These are phyloP conservation scores for Staurois parvus DNA, from an alignment of 2,797 vertebrate species.

Conservation along the genomic window DNA sequence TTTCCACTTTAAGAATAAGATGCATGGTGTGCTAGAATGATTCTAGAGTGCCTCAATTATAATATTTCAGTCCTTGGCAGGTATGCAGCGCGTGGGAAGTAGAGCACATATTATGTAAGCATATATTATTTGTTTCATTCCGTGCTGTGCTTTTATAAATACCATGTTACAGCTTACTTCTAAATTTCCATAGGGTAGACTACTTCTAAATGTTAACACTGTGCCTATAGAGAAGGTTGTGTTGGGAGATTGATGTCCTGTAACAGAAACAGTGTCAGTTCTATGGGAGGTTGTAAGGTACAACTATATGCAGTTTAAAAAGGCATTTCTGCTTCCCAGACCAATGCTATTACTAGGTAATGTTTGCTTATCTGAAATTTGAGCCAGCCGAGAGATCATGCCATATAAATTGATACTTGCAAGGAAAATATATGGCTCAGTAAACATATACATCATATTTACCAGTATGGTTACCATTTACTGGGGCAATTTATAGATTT, in stretches of 20 bases:
- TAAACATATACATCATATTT: not conserved
- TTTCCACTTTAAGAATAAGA: not conserved
- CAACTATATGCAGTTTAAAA: not conserved
- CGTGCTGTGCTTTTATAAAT: constrained; percentile 43
- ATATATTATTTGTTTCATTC: constrained; percentile 45
- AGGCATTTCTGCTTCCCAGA: not conserved
- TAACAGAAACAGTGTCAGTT: not conserved
- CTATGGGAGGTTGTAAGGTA: not conserved
- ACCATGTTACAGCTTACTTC: constrained; percentile 25
- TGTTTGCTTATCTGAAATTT: not conserved
- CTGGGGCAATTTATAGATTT: too few species aligned
- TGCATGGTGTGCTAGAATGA: constrained; percentile 15
- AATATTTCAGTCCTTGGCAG: constrained; percentile 35
- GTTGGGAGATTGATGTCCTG: not conserved
- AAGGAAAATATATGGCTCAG: too few species aligned
- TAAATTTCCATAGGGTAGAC: constrained; percentile 2
- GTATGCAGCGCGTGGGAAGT: constrained; percentile 21
- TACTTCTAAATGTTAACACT: not conserved
- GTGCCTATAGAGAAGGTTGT: not conserved
- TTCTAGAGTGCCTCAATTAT: constrained; percentile 31
- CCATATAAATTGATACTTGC: not conserved
- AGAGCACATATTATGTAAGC: constrained; percentile 27
- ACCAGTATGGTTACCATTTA: not conserved
- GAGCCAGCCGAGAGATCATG: not conserved
- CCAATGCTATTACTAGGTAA: not conserved